Percentiles rank a stretch among this genome's conserved stretches.
Evolutionary conservation across 2,113 vertebrate species (phyloP).

Genomic region (Calyptommatus sinebrachiatus): DNA sequence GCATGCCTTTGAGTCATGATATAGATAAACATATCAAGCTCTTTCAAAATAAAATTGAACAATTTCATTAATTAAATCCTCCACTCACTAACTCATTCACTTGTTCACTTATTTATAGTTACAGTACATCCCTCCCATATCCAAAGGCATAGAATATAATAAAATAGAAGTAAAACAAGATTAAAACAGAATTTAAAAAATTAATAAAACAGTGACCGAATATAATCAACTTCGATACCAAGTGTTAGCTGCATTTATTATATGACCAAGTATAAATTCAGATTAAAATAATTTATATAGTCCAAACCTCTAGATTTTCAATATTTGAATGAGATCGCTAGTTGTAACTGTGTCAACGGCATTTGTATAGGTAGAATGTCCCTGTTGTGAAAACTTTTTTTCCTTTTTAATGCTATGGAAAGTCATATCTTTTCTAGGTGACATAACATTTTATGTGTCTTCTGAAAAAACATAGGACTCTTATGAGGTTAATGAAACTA

Average conservation of each 20-base stretch:
- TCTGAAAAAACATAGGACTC: background rate
- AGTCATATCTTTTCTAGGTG: background rate
- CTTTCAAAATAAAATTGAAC: background rate
- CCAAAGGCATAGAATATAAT: too few species aligned
- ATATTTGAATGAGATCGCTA: background rate
- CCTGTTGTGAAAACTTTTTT: background rate
- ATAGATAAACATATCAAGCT: background rate
- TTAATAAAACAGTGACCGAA: too few species aligned
- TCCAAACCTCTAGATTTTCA: background rate
- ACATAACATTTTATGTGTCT: slow-evolving; percentile 18
- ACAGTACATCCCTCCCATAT: too few species aligned
- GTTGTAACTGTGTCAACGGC: background rate
- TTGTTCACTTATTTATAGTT: too few species aligned
- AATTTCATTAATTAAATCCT: too few species aligned
- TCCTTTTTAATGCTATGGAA: background rate
- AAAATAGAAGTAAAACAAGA: too few species aligned
- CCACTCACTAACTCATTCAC: too few species aligned
- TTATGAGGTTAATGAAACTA: background rate
- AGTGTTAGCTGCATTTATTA: slow-evolving; percentile 3
- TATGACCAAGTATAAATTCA: background rate
- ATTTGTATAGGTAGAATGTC: background rate
- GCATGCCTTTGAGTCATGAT: too few species aligned
- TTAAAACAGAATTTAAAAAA: too few species aligned
- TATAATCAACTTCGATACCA: background rate
- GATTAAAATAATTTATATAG: background rate